phyloP scores from a whole-genome alignment of 1,140 invertebrate genomes.

The Drosophila busckii region DNA sequence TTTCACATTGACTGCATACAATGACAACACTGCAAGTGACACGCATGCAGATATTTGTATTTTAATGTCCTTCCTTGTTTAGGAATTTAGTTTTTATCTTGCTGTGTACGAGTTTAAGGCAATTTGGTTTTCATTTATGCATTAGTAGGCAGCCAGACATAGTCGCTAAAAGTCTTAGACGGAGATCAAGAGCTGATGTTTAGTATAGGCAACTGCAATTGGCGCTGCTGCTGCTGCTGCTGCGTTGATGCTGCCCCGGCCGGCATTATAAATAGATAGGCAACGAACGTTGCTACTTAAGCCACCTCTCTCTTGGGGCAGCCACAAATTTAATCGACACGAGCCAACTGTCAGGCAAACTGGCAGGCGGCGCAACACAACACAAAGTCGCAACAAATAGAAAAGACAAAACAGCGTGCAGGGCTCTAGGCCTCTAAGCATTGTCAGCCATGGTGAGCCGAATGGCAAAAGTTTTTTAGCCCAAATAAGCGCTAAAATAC shows the following conservation, averaged over 20 bases:
- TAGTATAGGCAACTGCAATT: too few species aligned
- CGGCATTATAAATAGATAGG: slow-evolving; percentile 59
- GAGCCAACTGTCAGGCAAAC: slow-evolving; percentile 65
- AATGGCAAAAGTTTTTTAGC: slow-evolving; percentile 62
- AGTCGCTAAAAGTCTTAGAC: slow-evolving; percentile 18
- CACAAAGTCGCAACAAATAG: slow-evolving; percentile 1
- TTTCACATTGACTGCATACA: too few species aligned
- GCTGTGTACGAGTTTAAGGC: too few species aligned
- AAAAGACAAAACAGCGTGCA: slow-evolving; percentile 33
- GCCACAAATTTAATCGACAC: slow-evolving; percentile 72
- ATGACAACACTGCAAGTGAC: too few species aligned
- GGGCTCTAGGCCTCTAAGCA: slow-evolving; percentile 48
- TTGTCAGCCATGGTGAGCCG: slow-evolving; percentile 66
- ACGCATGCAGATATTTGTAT: too few species aligned
- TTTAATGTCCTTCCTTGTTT: slow-evolving; percentile 10
- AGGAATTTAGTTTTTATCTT: slow-evolving; percentile 16
- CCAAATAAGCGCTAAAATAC: slow-evolving; percentile 74
- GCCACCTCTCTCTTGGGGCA: slow-evolving; percentile 42
- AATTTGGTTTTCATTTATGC: slow-evolving; percentile 32
- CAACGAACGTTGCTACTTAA: slow-evolving; percentile 61
- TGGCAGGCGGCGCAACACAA: neutral
- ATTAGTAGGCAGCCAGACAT: neutral
- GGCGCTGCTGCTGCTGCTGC: neutral
- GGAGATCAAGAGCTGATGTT: slow-evolving; percentile 26
- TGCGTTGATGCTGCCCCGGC: slow-evolving; percentile 33